Base-by-base conservation (phyloP, 2,888 invertebrate genomes). In the Scelioninae gen. 1 region DNA sequence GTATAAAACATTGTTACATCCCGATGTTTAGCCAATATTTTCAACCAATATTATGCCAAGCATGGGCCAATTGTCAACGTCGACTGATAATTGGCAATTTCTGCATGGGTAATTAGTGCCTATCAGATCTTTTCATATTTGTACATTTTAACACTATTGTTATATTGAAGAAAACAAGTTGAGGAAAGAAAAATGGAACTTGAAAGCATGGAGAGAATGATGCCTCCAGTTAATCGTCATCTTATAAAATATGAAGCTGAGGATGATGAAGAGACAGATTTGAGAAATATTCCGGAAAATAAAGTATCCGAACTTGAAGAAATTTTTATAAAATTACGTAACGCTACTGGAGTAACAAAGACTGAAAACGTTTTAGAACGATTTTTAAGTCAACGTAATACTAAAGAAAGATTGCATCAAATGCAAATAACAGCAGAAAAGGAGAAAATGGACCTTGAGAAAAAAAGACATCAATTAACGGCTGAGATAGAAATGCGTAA, bases 131-230 rank as follows among this genome's bases (percentile, higher is more conserved):
- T n/a, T n/a, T n/a, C n/a, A n/a, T n/a, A n/a, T n/a, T n/a, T n/a
- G n/a, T n/a, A n/a, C n/a, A n/a, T n/a, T n/a, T n/a, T n/a, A n/a
- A n/a, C n/a, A n/a, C 34, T 34, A 34, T 34, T 34, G 34, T 34
- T 34, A 9, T 34, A 9, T 34, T 34, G n/a, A n/a, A 94, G 95
- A 80, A 95, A 95, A 85, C 93, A 95, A 68, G 96, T 97, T 16
- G 95, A 95, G 31, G 95, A 95, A 66, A 93, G 96, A 8, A 95
- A 95, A 88, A 90, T 94, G 15, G 96, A 97, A 86, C 90, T 97
- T 16, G 96, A 97, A 90, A 94, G 95, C 66, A 92, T 97, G 76
- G 97, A 97, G 88, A 95, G 96, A 83, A 94, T 95, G 88, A 95
- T 97, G 58, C 96, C 96, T 88, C 95, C 96, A 10, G 94, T 95